phyloP scores from a whole-genome alignment of 2,888 invertebrate genomes.

The Parelbella ahira region DNA sequence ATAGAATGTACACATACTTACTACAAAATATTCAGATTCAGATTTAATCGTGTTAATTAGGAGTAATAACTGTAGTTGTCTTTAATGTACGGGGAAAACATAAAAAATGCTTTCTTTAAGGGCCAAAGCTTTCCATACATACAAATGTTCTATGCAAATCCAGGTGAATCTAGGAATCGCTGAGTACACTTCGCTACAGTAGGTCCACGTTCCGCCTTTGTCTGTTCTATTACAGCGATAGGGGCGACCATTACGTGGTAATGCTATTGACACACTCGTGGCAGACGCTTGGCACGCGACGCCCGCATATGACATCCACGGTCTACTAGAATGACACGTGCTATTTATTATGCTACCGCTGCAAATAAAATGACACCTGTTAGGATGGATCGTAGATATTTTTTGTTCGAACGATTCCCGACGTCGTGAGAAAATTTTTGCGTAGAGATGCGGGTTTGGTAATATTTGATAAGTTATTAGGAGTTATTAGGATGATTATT shows the following conservation, averaged over 20 bases:
- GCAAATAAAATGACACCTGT: conserved; percentile 15
- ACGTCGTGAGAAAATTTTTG: conserved; percentile 11
- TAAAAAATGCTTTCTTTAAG: too few relatives aligned
- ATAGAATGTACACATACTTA: too few relatives aligned
- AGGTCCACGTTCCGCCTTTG: conserved; percentile 10
- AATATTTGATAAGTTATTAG: too few relatives aligned
- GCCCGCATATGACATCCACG: conserved; percentile 61
- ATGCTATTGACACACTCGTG: conserved; percentile 56
- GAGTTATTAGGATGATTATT: too few relatives aligned
- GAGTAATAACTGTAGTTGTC: too few relatives aligned
- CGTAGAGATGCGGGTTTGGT: conserved; percentile 7
- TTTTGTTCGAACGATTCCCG: not conserved
- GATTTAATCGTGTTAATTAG: too few relatives aligned
- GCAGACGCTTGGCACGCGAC: conserved; percentile 45
- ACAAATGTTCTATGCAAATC: too few relatives aligned
- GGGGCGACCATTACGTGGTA: conserved; percentile 55
- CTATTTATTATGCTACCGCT: conserved; percentile 3
- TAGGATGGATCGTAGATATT: too few relatives aligned
- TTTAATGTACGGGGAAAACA: too few relatives aligned
- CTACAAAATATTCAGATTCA: too few relatives aligned
- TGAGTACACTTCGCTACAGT: conserved; percentile 1
- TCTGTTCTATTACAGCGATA: conserved; percentile 32
- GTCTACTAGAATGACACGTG: conserved; percentile 35
- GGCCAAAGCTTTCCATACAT: too few relatives aligned
- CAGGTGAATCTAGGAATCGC: conserved; percentile 17